These are phyloP conservation scores for Graphium colonna DNA, from an alignment of 2,888 invertebrate genomes.

Conservation along the genomic window DNA sequence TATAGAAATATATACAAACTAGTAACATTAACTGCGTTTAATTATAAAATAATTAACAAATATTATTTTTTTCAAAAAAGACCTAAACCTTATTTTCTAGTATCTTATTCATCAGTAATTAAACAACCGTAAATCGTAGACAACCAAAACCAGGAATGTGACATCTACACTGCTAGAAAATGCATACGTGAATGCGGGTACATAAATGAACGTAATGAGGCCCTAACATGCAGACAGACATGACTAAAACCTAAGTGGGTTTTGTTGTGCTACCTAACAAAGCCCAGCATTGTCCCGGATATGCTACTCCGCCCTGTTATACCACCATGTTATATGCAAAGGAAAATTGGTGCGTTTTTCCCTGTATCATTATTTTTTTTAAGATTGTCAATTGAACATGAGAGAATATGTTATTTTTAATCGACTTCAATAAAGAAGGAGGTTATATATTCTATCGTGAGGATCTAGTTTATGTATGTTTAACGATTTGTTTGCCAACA, in stretches of 20 bases:
- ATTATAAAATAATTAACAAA: too few relatives aligned
- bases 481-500: too few relatives aligned
- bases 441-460: too few relatives aligned
- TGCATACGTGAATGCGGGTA: not conserved
- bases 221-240: slow-evolving; percentile 11
- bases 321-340: too few relatives aligned
- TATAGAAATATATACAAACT: not conserved
- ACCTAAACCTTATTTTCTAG: too few relatives aligned
- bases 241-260: slow-evolving; percentile 15
- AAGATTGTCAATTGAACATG: too few relatives aligned
- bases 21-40: too few relatives aligned
- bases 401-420: too few relatives aligned
- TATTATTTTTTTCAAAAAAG: too few relatives aligned
- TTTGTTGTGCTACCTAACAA: slow-evolving; percentile 19
- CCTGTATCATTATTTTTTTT: not conserved
- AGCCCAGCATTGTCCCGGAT: slow-evolving; percentile 13
- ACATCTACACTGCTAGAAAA: not conserved
- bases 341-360: slow-evolving; percentile 2
- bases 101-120: too few relatives aligned
- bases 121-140: too few relatives aligned
- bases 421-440: too few relatives aligned
- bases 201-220: slow-evolving; percentile 9
- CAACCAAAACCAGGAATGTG: not conserved
- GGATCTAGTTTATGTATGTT: not conserved
- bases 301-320: not conserved